Base-by-base conservation (phyloP, 1,140 invertebrate species). In the Meloidogyne exigua region DNA sequence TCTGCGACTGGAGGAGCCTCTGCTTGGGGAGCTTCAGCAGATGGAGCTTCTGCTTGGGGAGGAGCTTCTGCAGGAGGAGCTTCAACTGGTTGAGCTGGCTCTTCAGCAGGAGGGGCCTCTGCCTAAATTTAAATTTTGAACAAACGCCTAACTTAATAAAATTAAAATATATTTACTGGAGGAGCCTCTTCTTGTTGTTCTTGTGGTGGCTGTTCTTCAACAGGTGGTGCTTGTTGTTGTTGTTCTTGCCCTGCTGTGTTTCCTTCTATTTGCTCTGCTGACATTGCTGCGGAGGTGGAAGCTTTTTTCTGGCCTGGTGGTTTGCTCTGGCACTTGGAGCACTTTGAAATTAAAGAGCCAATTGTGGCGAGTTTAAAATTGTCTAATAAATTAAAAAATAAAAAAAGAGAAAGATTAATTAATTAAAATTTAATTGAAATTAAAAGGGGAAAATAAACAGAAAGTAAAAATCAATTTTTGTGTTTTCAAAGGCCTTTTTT, bases 281-380 rank as follows among this genome's bases (percentile, higher is more conserved):
- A 73, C 71, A 73, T 73, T 73, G 23, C 21, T 62, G 71, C 71
- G 15, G 49, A 57, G 49, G 49, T n/a, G 18, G 49, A 57, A 57
- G 12, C 49, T 57, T 57, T 57, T 57, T 57, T 57, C 49, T 57
- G 49, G 49, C 49, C 49, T 57, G 49, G 49, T 57, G 49, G 18
- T 57, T 57, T 57, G 49, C 49, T 57, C 49, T 57, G 49, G 49
- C 49, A 57, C 49, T 57, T 57, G 18, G 49, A 57, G 49, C 49
- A 57, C 49, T 57, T 57, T n/a, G 49, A 57, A n/a, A 57, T 57
- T 57, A 57, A 57, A 57, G 49, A 57, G 49, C 49, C 49, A 57
- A 57, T 57, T 57, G 49, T 57, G 49, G 49, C 49, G 49, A n/a
- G 49, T 57, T n/a, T 57, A n/a, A n/a, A 57, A n/a, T 57, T n/a